These are phyloP conservation scores for Jaculus jaculus DNA, from an alignment of 2,113 vertebrate species.

Conservation along the genomic window DNA sequence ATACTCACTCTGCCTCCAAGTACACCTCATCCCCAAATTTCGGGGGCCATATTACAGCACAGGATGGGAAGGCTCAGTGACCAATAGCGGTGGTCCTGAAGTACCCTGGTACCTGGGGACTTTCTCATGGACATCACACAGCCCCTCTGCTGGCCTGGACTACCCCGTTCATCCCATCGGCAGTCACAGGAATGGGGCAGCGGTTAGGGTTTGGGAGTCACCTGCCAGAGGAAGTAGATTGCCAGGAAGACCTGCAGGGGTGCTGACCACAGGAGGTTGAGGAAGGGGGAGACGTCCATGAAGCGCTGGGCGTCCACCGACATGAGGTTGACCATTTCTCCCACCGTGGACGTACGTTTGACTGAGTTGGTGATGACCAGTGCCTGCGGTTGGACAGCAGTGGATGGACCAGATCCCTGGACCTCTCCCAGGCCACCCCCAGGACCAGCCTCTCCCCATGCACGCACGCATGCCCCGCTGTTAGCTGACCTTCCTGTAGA, in stretches of 20 bases:
- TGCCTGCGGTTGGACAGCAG: slow-evolving; percentile 84
- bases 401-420: rapidly evolving
- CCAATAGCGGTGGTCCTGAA: background rate
- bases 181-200: background rate
- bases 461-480: rapidly evolving
- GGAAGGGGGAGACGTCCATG: slow-evolving; percentile 92
- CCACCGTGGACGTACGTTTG: slow-evolving; percentile 92
- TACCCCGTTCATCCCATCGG: background rate
- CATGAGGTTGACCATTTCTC: slow-evolving; percentile 98
- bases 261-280: slow-evolving; percentile 97
- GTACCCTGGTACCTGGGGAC: background rate
- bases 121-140: background rate
- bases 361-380: slow-evolving; percentile 94
- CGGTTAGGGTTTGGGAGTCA: slow-evolving; percentile 62
- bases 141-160: background rate
- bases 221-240: slow-evolving; percentile 97
- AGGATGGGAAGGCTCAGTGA: background rate
- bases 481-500: slow-evolving; percentile 94
- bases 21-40: background rate
- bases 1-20: background rate
- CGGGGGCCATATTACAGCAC: background rate
- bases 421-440: background rate
- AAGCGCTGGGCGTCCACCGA: slow-evolving; percentile 96
- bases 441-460: background rate
- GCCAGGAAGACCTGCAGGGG: slow-evolving; percentile 95